Conservation (phyloP, 2,113 vertebrate species). For the Leiothrix lutea region DNA sequence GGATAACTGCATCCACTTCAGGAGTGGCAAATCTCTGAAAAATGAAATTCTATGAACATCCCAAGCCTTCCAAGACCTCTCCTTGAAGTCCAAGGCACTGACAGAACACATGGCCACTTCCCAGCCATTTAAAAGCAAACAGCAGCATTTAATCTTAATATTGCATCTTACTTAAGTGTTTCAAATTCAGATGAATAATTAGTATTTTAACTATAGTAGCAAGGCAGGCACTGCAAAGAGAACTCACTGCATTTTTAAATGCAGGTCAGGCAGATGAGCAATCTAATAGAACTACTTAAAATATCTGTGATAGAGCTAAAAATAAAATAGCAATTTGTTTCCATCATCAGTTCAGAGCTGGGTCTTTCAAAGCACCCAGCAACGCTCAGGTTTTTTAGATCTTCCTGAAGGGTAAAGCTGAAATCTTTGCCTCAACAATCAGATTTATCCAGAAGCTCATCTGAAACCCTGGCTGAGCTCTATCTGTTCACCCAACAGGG, state of each 20-base stretch:
- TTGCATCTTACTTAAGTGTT: not conserved
- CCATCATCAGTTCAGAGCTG: not conserved
- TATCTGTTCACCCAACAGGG: not conserved
- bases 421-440: not conserved
- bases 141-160: not conserved
- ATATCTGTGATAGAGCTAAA: not conserved
- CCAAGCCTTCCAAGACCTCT: not conserved
- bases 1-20: not conserved
- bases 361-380: not conserved
- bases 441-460: not conserved
- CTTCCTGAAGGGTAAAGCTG: not conserved
- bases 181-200: not conserved
- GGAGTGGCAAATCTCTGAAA: not conserved
- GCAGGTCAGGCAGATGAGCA: not conserved
- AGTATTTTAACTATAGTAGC: not conserved
- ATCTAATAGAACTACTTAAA: not conserved
- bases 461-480: not conserved
- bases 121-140: not conserved
- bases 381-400: not conserved
- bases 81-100: not conserved
- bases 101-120: not conserved
- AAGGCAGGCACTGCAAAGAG: not conserved
- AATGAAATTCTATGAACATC: rapidly evolving
- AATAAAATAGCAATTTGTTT: not conserved
- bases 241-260: not conserved